phyloP scores from a whole-genome alignment of 2,113 vertebrate species.

The Rhea pennata region DNA sequence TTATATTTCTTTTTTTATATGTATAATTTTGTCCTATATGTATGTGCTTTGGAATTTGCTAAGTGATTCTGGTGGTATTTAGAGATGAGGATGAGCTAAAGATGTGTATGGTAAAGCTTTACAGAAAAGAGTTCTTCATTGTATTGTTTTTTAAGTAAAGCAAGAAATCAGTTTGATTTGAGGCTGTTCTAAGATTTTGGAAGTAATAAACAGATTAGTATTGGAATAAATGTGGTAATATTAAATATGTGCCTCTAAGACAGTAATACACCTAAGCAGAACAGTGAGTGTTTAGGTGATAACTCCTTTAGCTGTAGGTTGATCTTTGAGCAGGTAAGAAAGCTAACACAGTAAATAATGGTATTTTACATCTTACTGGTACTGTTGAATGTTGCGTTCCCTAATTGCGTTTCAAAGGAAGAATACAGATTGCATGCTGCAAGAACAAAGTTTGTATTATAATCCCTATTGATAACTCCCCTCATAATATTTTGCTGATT shows the following conservation, averaged over 20 bases:
- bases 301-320: neutral
- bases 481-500: neutral
- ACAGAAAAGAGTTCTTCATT: fast-evolving
- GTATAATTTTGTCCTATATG: fast-evolving
- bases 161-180: neutral
- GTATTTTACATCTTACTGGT: neutral
- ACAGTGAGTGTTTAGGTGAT: neutral
- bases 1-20: fast-evolving
- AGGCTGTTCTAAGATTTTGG: neutral
- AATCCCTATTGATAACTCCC: neutral
- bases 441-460: neutral
- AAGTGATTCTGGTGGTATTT: neutral
- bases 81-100: neutral
- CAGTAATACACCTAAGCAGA: neutral
- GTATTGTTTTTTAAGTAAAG: neutral
- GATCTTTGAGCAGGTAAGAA: neutral
- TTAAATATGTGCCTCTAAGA: neutral
- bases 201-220: neutral
- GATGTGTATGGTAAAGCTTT: neutral
- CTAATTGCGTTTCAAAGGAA: neutral
- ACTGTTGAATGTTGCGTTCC: neutral
- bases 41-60: neutral
- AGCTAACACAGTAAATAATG: neutral
- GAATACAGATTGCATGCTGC: neutral
- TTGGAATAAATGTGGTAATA: no score